Evolutionary conservation across 1,140 invertebrate species (phyloP), one percentile per base, ranked within the genome.

Genomic region (Vollenhovia emeryi): DNA sequence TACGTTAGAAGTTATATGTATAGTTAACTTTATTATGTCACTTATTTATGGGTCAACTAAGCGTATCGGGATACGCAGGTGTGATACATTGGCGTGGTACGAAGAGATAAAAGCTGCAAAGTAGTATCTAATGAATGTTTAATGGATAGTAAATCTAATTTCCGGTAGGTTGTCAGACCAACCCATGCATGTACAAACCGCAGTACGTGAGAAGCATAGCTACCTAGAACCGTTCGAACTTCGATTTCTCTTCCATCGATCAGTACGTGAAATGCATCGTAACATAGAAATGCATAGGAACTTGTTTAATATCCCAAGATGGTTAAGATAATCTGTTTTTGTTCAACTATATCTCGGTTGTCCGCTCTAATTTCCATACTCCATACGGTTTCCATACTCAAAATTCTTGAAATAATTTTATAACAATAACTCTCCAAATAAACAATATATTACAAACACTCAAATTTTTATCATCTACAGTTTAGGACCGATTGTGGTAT

Each of bases 91-190:
- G 33, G 1, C n/a, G 11, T 11, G 9, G 13, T 40, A 62, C 21
- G 9, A 43, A 43, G 18, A 57, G 7, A 68, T 79, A n/a, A 79
- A 82, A 43, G 36, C 24, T 57, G 24, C 27, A 43, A 50, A 59
- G 6, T 59, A 69, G 18, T n/a, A 13, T 43, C 50, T 82, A 59
- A 82, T 82, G 36, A 71, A 71, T 73, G 50, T 71, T 73, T 57
- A 73, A 82, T 45, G 64, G 18, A 4, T 59, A 43, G 9, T 11
- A n/a, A 71, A 73, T 82, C 24, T 82, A 57, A 57, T 82, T 80
- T 80, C 18, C 40, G 48, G 7, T 40, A 45, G 18, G 21, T 69
- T 1, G 13, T 13, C 48, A 8, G 1, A 18, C 15, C 7, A 52
- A 71, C 8, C 8, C 43, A 18, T 21, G 43, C 30, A 27, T 40